Conservation (phyloP, 2,888 invertebrate genomes). For the Junonia oenone region DNA sequence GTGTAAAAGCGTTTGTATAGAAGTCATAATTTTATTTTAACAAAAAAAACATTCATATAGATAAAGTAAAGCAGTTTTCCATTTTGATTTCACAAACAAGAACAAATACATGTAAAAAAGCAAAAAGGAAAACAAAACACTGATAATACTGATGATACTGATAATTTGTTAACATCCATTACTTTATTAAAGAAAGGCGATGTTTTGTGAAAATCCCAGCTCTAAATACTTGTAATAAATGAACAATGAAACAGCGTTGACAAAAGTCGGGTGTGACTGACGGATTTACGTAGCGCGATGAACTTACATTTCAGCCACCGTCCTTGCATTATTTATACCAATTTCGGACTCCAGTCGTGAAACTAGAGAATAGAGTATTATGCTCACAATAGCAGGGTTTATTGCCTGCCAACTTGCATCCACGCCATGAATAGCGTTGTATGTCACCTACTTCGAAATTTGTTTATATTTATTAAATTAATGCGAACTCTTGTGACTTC, state of each 20-base stretch:
- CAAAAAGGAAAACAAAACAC: too few species aligned
- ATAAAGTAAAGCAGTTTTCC: too few species aligned
- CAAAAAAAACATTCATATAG: too few species aligned
- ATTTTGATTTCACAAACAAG: too few species aligned
- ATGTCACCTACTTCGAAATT: slow-evolving; percentile 20
- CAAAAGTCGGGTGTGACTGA: slow-evolving; percentile 24
- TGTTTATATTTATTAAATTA: slow-evolving; percentile 19
- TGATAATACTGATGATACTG: too few species aligned
- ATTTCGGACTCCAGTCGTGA: slow-evolving; percentile 36
- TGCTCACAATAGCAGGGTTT: slow-evolving; percentile 37
- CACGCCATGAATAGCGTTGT: slow-evolving; percentile 20
- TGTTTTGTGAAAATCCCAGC: background rate
- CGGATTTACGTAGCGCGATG: slow-evolving; percentile 31
- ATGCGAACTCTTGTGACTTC: background rate
- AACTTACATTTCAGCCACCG: slow-evolving; percentile 29
- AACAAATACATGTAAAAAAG: too few species aligned
- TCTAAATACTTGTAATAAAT: slow-evolving; percentile 1
- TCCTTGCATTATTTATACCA: slow-evolving; percentile 45
- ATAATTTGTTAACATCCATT: too few species aligned
- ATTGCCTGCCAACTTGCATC: slow-evolving; percentile 39
- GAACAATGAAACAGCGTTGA: slow-evolving; percentile 2
- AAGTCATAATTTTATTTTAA: too few species aligned
- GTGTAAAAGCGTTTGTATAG: too few species aligned
- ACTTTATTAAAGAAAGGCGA: too few species aligned
- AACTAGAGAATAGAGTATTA: slow-evolving; percentile 36